These are phyloP conservation scores for Arion vulgaris DNA, from an alignment of 1,140 invertebrate species.

Conservation along the genomic window DNA sequence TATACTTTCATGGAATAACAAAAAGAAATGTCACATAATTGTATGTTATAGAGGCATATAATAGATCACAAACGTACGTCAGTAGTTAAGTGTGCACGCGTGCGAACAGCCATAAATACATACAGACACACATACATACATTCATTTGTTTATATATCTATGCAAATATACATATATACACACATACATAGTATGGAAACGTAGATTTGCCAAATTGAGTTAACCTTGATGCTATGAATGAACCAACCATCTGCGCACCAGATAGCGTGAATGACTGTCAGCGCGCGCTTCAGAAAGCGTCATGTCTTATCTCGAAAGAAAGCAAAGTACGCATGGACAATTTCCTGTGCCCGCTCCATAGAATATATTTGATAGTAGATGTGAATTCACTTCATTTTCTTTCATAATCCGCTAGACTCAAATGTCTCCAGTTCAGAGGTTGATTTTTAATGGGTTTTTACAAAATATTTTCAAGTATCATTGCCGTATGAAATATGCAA, in stretches of 20 bases:
- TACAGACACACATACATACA: too few relatives aligned
- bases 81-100: too few relatives aligned
- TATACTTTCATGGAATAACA: too few relatives aligned
- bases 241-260: conserved; percentile 12
- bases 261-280: background rate
- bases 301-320: background rate
- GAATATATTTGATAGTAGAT: conserved; percentile 1
- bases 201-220: background rate
- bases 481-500: background rate
- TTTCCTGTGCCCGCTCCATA: background rate
- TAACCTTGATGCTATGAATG: background rate
- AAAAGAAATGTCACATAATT: too few relatives aligned
- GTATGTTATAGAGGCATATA: too few relatives aligned
- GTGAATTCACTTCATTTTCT: background rate
- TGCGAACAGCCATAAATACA: too few relatives aligned
- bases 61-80: too few relatives aligned
- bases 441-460: background rate
- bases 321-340: background rate
- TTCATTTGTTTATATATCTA: too few relatives aligned
- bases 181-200: background rate
- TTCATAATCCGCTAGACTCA: background rate
- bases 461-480: background rate
- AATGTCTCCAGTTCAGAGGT: background rate
- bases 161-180: background rate
- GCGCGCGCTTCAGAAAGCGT: background rate